Conservation (phyloP, 2,113 vertebrate species). For the Pterocles orientalis region DNA sequence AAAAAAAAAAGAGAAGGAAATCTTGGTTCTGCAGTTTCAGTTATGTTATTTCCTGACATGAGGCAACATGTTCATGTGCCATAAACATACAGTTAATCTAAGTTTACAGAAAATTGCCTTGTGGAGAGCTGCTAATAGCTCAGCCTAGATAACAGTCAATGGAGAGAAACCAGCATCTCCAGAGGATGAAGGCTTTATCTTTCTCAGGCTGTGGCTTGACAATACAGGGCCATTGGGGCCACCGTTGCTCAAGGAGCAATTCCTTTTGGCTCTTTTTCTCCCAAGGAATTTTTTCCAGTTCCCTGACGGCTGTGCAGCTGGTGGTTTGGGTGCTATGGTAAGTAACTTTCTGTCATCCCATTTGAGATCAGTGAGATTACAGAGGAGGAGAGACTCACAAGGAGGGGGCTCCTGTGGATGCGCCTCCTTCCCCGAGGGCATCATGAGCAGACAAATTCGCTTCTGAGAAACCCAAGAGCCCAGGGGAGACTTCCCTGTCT, state of each 20-base stretch:
- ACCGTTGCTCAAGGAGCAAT: neutral
- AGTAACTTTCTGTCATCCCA: neutral
- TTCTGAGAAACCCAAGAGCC: neutral
- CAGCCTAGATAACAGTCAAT: neutral
- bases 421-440: accelerated
- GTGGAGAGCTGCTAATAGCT: neutral
- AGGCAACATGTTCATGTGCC: neutral
- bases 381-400: neutral
- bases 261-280: neutral
- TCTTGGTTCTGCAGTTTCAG: neutral
- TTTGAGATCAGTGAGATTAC: neutral
- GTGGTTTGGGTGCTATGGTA: neutral
- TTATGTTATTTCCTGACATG: constrained; percentile 15
- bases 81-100: neutral
- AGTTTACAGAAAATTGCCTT: neutral
- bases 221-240: neutral
- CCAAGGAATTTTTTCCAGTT: neutral
- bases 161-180: neutral
- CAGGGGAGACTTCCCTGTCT: neutral
- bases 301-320: neutral
- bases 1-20: neutral
- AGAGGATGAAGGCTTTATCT: neutral
- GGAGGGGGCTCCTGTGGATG: neutral
- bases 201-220: neutral
- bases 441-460: accelerated